Evolutionary conservation across 2,797 vertebrate species (phyloP).

Genomic region (Scolopax rusticola): DNA sequence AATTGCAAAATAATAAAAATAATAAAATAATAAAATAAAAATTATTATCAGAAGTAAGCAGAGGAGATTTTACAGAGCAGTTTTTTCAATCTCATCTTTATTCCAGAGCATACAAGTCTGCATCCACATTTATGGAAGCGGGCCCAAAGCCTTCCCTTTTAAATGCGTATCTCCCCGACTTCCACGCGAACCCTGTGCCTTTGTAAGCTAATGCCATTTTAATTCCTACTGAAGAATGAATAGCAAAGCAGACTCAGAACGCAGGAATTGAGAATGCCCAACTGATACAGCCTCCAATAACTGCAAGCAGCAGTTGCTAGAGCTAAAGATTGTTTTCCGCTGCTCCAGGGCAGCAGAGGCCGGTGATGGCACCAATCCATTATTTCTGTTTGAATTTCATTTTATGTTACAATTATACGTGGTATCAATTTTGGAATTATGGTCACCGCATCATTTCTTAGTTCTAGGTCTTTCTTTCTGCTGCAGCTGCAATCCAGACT

Average conservation of each 20-base stretch:
- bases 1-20: neutral
- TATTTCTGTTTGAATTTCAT: neutral
- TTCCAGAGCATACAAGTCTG: neutral
- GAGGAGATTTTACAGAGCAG: neutral
- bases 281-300: neutral
- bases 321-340: neutral
- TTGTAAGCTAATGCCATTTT: neutral
- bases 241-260: neutral
- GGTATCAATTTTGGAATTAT: neutral
- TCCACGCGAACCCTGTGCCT: neutral
- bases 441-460: neutral
- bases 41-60: neutral
- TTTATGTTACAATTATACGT: accelerated
- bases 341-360: neutral
- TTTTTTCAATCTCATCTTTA: neutral
- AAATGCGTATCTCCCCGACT: neutral
- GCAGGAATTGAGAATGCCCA: neutral
- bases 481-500: neutral
- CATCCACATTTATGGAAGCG: neutral
- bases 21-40: neutral
- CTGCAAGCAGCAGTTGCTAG: neutral
- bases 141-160: neutral
- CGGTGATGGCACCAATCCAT: accelerated
- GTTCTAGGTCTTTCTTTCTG: neutral
- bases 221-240: neutral